A percentile compares a stretch with the other conserved stretches of the same genome.
Conservation (phyloP, 1,140 invertebrate species). For the Diorhabda elongata region DNA sequence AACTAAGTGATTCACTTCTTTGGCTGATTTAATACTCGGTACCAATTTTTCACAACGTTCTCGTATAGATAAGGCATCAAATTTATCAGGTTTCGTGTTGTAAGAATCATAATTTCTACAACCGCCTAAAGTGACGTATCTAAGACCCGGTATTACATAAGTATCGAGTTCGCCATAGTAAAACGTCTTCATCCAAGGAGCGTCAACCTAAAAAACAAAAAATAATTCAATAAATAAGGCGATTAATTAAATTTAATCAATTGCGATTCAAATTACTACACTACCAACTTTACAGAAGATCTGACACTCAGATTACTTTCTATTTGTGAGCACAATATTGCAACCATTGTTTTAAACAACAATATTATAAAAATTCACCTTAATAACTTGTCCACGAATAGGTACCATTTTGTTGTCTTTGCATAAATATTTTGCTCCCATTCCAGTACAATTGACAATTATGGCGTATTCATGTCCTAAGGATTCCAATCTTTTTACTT, state of each 20-base stretch:
- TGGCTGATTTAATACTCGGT: constrained; percentile 64
- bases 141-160: constrained; percentile 77
- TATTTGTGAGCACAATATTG: too few species aligned
- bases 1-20: constrained; percentile 62
- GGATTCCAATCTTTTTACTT: constrained; percentile 59
- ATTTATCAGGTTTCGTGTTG: constrained; percentile 61
- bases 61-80: constrained; percentile 70
- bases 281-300: too few species aligned
- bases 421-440: constrained; percentile 74
- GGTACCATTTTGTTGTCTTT: constrained; percentile 73
- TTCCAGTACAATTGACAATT: constrained; percentile 84
- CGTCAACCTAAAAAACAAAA: constrained; percentile 58
- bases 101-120: constrained; percentile 76
- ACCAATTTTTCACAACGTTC: constrained; percentile 68
- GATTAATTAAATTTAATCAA: too few species aligned
- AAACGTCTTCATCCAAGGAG: constrained; percentile 86
- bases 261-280: too few species aligned
- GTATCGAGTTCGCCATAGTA: constrained; percentile 80
- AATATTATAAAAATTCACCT: constrained; percentile 52
- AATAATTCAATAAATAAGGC: too few species aligned
- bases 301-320: too few species aligned
- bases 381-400: constrained; percentile 84
- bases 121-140: constrained; percentile 75
- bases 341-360: too few species aligned
- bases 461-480: constrained; percentile 65